Evolutionary conservation across 2,888 invertebrate genomes (phyloP), one percentile per base, ranked within the genome.

Genomic region (Andrena trimmerana): DNA sequence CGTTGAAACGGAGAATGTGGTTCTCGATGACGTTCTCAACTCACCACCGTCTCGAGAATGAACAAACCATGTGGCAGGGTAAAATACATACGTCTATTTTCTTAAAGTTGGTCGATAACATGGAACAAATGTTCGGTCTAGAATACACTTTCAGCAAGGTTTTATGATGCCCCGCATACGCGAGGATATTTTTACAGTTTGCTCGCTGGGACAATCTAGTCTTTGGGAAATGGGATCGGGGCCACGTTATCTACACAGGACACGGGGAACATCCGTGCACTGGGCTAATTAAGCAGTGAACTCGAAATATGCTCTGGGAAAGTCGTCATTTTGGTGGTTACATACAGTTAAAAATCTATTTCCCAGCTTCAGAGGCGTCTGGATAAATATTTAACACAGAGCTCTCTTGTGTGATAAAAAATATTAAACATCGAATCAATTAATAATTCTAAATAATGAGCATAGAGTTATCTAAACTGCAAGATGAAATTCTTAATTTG

Each of bases 41-140:
- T 82, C 82, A 76, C 59, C 78, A 50, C 66, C 31, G 54, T 76
- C 60, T 69, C 62, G 31, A 13, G 42, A 65, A 78, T 31, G 81
- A 75, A 36, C 77, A 24, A 66, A 80, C 68, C 81, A 78, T 57
- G 73, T 76, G 78, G 59, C 60, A 20, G 33, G 52, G 42, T 68
- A 75, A 80, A 76, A 78, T 76, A 73, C 62, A 76, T 85, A 73
- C 68, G 78, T 87, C 85, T 87, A 78, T 87, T 87, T 87, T 85
- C 87, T 87, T 83, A 81, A 67, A 83, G 66, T 75, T 67, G 68
- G 74, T 16, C 72, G 76, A 65, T 81, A 81, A 85, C 78, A 60
- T 42, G 76, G 75, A 74, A 79, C 81, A 85, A 87, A 85, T 83
- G 87, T 73, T 81, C 36, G 52, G 33, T 24, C 71, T 78, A 80